Conservation (phyloP, 2,888 invertebrate genomes). For the Globia sparganii region DNA sequence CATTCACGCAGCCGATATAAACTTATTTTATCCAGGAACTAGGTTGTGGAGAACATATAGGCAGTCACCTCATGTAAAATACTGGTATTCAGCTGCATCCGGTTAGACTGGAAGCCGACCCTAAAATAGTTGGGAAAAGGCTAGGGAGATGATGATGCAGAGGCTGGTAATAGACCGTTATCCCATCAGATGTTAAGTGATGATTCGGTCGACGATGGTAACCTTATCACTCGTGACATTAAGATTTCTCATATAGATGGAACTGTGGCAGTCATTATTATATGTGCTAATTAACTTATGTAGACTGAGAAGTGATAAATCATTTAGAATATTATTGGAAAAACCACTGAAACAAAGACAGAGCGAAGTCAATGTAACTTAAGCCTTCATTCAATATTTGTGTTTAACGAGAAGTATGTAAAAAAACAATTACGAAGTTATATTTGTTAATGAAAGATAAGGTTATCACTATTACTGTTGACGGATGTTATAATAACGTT, state of each 20-base stretch:
- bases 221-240: not conserved
- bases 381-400: slow-evolving; percentile 32
- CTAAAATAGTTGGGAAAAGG: not conserved
- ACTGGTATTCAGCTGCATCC: too few species aligned
- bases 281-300: not conserved
- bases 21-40: not conserved
- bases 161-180: not conserved
- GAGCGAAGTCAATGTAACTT: slow-evolving; percentile 34
- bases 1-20: too few species aligned
- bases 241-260: not conserved
- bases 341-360: slow-evolving; percentile 15
- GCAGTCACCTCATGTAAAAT: not conserved
- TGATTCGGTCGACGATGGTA: not conserved
- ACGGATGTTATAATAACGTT: slow-evolving; percentile 36
- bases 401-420: slow-evolving; percentile 25
- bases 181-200: not conserved
- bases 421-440: slow-evolving; percentile 34
- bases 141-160: not conserved
- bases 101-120: not conserved
- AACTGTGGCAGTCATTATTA: slow-evolving; percentile 5
- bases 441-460: slow-evolving; percentile 36
- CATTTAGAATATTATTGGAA: not conserved
- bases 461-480: slow-evolving; percentile 44
- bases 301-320: not conserved
- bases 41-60: not conserved